A percentile compares a stretch with the other conserved stretches of the same genome.
Evolutionary conservation across 1,140 invertebrate genomes (phyloP).

Genomic region (Mycetomoellerius zeteki): DNA sequence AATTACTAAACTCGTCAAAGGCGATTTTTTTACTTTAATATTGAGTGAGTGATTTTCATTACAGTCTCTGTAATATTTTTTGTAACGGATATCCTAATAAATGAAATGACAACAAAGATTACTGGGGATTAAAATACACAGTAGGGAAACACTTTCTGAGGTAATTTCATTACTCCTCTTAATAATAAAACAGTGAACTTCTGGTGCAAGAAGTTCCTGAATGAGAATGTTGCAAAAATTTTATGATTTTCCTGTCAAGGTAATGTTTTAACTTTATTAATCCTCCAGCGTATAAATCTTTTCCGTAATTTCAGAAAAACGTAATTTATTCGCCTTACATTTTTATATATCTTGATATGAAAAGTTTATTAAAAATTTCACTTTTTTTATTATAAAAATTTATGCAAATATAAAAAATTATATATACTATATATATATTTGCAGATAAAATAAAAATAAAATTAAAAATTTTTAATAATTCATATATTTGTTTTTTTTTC

Average conservation of each 20-base stretch:
- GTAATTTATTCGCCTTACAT: neutral
- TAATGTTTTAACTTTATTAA: slow-evolving; percentile 47
- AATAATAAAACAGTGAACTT: slow-evolving; percentile 21
- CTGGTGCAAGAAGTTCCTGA: slow-evolving; percentile 1
- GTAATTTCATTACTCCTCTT: slow-evolving; percentile 33
- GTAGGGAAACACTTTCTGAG: neutral
- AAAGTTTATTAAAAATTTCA: slow-evolving; percentile 13
- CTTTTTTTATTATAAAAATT: neutral
- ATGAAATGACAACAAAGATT: slow-evolving; percentile 22
- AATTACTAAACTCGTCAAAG: neutral
- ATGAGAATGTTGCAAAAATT: slow-evolving; percentile 45
- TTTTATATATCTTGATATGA: neutral
- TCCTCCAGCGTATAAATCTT: slow-evolving; percentile 42
- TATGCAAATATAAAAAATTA: neutral
- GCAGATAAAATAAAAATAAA: neutral
- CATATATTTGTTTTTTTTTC: neutral
- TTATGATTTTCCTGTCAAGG: slow-evolving; percentile 40
- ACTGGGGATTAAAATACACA: slow-evolving; percentile 1
- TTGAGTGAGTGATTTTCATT: slow-evolving; percentile 23
- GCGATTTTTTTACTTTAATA: slow-evolving; percentile 28
- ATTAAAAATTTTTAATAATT: neutral
- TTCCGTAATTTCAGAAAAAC: slow-evolving; percentile 60
- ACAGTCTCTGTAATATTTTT: neutral
- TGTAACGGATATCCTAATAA: slow-evolving; percentile 1
- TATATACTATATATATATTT: no score